Evolutionary conservation across 2,113 vertebrate genomes (phyloP), one percentile per base, ranked within the genome.

Genomic region (Tenrec ecaudatus): DNA sequence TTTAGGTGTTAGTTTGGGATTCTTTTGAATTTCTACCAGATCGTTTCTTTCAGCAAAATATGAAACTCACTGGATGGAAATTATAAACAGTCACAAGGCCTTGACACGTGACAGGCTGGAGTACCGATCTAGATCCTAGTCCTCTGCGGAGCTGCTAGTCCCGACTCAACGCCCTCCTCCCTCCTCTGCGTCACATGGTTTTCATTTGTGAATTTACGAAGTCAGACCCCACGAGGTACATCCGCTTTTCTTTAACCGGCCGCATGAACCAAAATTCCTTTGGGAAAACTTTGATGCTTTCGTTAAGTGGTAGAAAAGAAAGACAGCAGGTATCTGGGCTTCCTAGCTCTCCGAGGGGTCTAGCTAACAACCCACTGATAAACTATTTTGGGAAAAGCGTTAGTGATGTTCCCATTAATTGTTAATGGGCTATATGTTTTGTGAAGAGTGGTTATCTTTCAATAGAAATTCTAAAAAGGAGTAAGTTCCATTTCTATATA

Each of bases 41-140:
- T 78, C 14, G 77, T 29, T 93, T 84, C 75, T 76, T 93, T 91
- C 20, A 91, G 20, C 43, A 91, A 83, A 93, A 77, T 20, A 36
- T 38, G 29, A 84, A 76, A 83, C 60, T 76, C 25, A 81, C 69
- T 58, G 78, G 9, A 64, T 78, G 43, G 73, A 93, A 81, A 85
- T 0, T 60, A 19, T 88, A 66, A 84, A 84, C 31, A 19, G 57
- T 69, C 36, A 27, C 16, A 80, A 29, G 60, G 12, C 58, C 3
- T 10, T 40, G 2, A 71, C 23, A 57, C 4, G 62, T 3, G 1
- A 1, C 1, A 62, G 22, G 29, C 14, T 79, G 78, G 22, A 93
- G 36, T 4, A 40, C 27, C 4, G 29, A 0, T 6, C 16, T 60
- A 1, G 4, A 33, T 47, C 36, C 66, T 36, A 33, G 60, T 23